Percentiles rank a stretch among this genome's conserved stretches.
Evolutionary conservation across 2,797 vertebrate genomes (phyloP).

Genomic region (Danio choprae): DNA sequence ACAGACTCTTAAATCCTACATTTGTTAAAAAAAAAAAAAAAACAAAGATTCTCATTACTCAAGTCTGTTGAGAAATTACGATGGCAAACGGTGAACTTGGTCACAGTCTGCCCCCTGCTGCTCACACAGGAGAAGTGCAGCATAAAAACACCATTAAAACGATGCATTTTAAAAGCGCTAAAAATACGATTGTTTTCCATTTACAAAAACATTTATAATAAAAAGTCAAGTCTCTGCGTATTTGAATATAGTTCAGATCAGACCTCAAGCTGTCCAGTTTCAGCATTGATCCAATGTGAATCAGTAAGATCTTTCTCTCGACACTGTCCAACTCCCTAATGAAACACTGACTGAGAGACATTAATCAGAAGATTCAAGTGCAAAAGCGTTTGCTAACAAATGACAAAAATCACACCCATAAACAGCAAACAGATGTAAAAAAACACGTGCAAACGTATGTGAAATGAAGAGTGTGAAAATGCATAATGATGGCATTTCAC

Average conservation of each 20-base stretch:
- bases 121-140: slow-evolving; percentile 4
- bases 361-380: slow-evolving; percentile 8
- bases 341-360: slow-evolving; percentile 27
- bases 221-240: background rate
- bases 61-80: background rate
- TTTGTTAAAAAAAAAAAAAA: slow-evolving; percentile 1
- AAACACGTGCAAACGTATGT: slow-evolving; percentile 25
- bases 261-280: slow-evolving; percentile 12
- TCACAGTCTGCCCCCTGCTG: slow-evolving; percentile 69
- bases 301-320: slow-evolving; percentile 49
- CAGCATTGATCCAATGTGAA: slow-evolving; percentile 76
- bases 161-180: background rate
- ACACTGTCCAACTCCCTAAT: slow-evolving; percentile 12
- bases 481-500: slow-evolving; percentile 13
- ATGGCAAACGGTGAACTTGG: background rate
- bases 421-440: background rate
- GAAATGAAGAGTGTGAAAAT: slow-evolving; percentile 11
- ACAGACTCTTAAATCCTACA: background rate
- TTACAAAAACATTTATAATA: background rate
- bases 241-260: background rate
- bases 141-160: background rate
- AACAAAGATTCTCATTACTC: background rate
- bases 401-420: slow-evolving; percentile 15
- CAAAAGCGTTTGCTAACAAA: slow-evolving; percentile 36
- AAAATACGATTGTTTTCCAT: background rate